These are phyloP conservation scores for Garrulus glandarius DNA, from an alignment of 2,797 vertebrate genomes.

Conservation along the genomic window DNA sequence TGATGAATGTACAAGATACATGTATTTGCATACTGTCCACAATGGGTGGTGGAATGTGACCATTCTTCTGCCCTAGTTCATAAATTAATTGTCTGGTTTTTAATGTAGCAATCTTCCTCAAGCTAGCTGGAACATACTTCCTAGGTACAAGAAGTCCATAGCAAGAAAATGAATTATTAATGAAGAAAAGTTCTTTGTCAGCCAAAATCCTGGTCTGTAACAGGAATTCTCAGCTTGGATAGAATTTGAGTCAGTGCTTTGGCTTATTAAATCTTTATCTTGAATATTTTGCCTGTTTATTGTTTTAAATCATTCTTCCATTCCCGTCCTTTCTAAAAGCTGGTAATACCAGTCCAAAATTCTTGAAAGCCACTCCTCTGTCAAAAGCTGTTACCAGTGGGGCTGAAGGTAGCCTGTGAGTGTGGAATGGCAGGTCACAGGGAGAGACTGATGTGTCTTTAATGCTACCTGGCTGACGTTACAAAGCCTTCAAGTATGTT, in stretches of 20 bases:
- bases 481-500: slow-evolving; percentile 17
- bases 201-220: background rate
- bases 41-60: background rate
- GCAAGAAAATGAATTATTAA: background rate
- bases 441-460: background rate
- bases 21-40: background rate
- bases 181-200: background rate
- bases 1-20: background rate
- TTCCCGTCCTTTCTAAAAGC: background rate
- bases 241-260: background rate
- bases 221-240: background rate
- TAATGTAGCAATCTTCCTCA: background rate
- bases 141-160: background rate
- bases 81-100: background rate
- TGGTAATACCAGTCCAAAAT: background rate
- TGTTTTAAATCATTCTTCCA: background rate
- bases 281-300: background rate
- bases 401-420: background rate
- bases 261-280: background rate
- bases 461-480: background rate
- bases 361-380: background rate
- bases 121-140: background rate
- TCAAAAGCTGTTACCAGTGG: background rate
- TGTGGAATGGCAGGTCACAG: background rate
- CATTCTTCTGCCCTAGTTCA: background rate